Base-by-base conservation (phyloP, 2,797 vertebrate species). In the Notoglanidium macrostoma region DNA sequence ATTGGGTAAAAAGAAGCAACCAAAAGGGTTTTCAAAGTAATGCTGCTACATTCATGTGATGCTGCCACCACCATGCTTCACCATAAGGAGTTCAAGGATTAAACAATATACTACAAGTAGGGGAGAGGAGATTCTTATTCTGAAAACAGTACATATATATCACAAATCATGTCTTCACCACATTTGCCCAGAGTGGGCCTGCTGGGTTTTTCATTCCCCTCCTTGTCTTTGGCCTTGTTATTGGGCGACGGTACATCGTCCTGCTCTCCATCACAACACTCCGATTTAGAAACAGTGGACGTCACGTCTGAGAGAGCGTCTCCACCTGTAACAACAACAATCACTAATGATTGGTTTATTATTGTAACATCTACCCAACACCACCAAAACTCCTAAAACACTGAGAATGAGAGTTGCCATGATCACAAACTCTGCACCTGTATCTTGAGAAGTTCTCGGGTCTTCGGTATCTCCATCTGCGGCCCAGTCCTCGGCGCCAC, bases 191-290 rank as follows among this genome's bases (percentile, higher is more conserved):
- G 55, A 10, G 83, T 59, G 3, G 40, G 19, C 65, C 65, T 74
- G 82, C 93, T 91, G 0, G 87, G 90, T 91, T 90, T 93, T 79
- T 91, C 91, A 81, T 91, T 92, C n/a, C 84, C 55, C 19, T 93
- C 92, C 6, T 82, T 74, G 80, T 70, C 84, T 11, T 91, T 91
- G 86, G 93, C 92, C 85, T 91, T 95, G 92, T 95, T 95, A 93
- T 95, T 95, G 87, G 94, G 94, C 54, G 87, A 92, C 0, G 90
- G 82, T 0, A 91, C 90, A 44, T 91, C 93, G 44, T 93, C 92
- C 88, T 94, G 85, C 54, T 93, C 90, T 40, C 87, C 89, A 15
- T 92, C 93, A 0, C 90, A 91, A 35, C 90, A 78, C 0, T 93
- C 92, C 5, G 93, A 93, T 0, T 81, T 92, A 0, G 92, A 83